Percentiles rank a stretch among this genome's conserved stretches.
These are phyloP conservation scores for Eumaeus atala DNA, from an alignment of 1,140 invertebrate genomes.

Conservation along the genomic window DNA sequence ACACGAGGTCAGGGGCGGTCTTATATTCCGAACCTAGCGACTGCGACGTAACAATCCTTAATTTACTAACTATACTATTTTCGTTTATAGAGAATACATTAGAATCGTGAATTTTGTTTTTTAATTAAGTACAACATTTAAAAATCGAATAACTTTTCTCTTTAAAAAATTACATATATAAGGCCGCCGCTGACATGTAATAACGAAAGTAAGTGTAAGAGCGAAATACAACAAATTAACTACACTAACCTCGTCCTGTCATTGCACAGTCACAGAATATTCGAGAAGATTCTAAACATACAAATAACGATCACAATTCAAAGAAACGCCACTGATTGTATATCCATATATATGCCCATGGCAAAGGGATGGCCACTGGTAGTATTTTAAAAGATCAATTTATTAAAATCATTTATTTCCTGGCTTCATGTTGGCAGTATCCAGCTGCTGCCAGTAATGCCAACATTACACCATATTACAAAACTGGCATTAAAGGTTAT, in stretches of 20 bases:
- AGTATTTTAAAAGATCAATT: neutral
- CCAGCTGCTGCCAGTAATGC: conserved; percentile 1
- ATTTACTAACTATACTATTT: neutral
- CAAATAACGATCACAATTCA: conserved; percentile 20
- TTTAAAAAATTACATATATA: neutral
- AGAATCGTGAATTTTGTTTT: too few species aligned
- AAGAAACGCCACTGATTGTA: conserved; percentile 6
- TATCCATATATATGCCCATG: too few species aligned
- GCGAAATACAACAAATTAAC: conserved; percentile 8
- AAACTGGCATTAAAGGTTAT: neutral
- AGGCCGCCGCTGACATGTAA: neutral
- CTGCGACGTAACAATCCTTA: neutral
- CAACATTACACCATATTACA: neutral
- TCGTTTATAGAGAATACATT: too few species aligned
- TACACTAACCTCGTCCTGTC: conserved; percentile 5
- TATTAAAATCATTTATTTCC: neutral
- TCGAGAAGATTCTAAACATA: conserved; percentile 22
- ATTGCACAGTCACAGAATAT: conserved; percentile 15
- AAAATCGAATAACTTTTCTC: neutral
- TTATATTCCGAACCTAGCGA: neutral
- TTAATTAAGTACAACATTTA: conserved; percentile 1
- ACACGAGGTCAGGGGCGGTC: neutral
- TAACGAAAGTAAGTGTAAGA: neutral
- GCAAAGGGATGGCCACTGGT: conserved; percentile 6
- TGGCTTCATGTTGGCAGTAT: conserved; percentile 1